phyloP scores from a whole-genome alignment of 2,888 invertebrate species.

The Resseliella maxima region DNA sequence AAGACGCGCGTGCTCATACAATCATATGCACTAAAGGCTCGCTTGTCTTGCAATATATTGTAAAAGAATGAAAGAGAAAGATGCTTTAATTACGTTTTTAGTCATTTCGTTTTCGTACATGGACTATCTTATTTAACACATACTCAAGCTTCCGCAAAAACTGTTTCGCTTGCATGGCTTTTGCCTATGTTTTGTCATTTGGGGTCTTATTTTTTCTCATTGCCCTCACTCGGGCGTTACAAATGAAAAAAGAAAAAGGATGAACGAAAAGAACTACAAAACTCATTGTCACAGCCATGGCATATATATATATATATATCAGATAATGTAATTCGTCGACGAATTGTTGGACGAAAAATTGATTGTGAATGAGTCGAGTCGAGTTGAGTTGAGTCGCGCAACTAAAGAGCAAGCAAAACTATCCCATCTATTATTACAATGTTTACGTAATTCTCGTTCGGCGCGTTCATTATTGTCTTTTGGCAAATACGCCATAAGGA shows the following conservation, averaged over 20 bases:
- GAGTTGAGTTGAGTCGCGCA: neutral
- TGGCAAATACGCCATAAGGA: slow-evolving; percentile 10
- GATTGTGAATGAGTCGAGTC: neutral
- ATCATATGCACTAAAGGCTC: neutral
- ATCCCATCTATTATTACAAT: neutral
- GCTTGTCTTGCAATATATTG: neutral
- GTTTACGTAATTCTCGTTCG: slow-evolving; percentile 39
- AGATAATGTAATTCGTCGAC: slow-evolving; percentile 6
- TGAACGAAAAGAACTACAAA: neutral
- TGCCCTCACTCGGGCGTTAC: neutral
- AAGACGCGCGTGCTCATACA: neutral
- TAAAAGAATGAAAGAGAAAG: neutral
- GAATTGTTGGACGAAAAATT: neutral
- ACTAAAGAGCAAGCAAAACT: neutral
- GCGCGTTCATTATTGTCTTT: slow-evolving; percentile 14
- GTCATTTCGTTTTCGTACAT: slow-evolving; percentile 12
- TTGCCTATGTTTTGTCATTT: neutral
- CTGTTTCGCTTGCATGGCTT: neutral
- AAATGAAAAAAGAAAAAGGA: neutral
- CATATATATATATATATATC: neutral
- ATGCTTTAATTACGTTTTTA: slow-evolving; percentile 29
- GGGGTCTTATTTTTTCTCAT: neutral
- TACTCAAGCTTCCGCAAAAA: neutral
- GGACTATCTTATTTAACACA: slow-evolving; percentile 41
- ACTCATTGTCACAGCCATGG: slow-evolving; percentile 45